Evolutionary conservation across 2,113 vertebrate species (phyloP), one percentile per base, ranked within the genome.

Genomic region (Pithys albifrons): DNA sequence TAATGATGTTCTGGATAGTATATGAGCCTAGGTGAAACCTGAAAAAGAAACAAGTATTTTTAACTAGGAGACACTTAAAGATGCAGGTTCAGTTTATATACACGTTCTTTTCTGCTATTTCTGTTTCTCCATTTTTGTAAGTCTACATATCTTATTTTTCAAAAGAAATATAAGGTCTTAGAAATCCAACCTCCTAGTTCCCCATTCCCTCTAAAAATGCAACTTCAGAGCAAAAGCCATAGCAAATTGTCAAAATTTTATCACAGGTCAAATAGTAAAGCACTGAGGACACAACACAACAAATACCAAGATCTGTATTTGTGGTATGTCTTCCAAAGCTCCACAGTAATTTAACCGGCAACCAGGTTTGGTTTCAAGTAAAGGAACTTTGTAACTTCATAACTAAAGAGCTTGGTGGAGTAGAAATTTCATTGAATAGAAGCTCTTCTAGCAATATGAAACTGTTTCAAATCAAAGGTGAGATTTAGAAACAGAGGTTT

Each of bases 11-110:
- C 96, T 99, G 99, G 48, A 99, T 97, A 80, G 98, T 96, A 79
- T 98, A 99, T 31, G 99, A 99, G 69, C 99, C 99, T 58, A 98
- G 76, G 59, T 98, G 98, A 95, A 99, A 99, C 95, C 99, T 99
- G 83, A 80, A 96, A 93, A 80, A 67, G 28, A 93, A 87, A 79
- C 35, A 93, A 75, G 23, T 39, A 59, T 35, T 66, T 76, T 84
- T 61, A 90, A 46, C 31, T 52, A 58, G 28, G 6, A 65, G n/a
- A 7, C 15, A 52, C 22, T 52, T 76, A 12, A 66, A 58, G 41
- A 91, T n/a, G 15, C 22, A 66, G 5, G 37, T 76, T 93, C 48
- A 45, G 8, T 41, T 22, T 20, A 71, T 1, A 4, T 7, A 43
- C 4, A 20, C 6, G 55, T 33, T 80, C 18, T 67, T 61, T 75